Evolutionary conservation across 2,113 vertebrate genomes (phyloP), one percentile per base, ranked within the genome.

Genomic region (Xiphias gladius): DNA sequence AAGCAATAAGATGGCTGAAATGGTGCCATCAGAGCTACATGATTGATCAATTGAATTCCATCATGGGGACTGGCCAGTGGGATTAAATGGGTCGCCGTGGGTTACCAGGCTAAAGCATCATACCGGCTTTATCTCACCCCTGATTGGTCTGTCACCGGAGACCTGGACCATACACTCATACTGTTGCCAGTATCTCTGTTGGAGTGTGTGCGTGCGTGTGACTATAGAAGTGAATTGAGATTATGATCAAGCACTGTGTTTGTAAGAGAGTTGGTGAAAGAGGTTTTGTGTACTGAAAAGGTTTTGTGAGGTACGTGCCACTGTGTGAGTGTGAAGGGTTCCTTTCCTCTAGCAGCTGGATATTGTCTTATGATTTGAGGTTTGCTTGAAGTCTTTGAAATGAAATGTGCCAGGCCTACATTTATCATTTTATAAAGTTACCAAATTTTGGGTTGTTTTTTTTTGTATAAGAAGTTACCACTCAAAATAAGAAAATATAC

Each of bases 41-140:
- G 98, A 99, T 98, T 99, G 98, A 99, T 99, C 98, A 99, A 99
- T 99, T 99, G 98, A 99, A 99, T 99, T 99, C 98, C 98, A 99
- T 99, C 97, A 99, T 96, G 96, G 95, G 96, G 95, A 97, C 96
- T 97, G 97, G 97, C 96, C 97, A 94, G 96, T 95, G 95, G 98
- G 98, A 99, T 99, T 99, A 99, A 99, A 97, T 97, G 97, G 97
- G 96, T 97, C 96, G 96, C 97, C 93, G 97, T 97, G 96, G 96
- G 97, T 97, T 98, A 98, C 97, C 97, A 96, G 96, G 96, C 97
- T 97, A 98, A 97, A 98, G 96, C 98, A 98, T 98, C 97, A 97
- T 97, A 96, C 92, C 3, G 88, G 96, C 97, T 98, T 98, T 97
- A 97, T 98, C 97, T 97, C 96, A 96, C 96, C 95, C 95, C 96